A percentile compares a stretch with the other conserved stretches of the same genome.
phyloP scores from a whole-genome alignment of 2,113 vertebrate species.

The Buteo buteo region DNA sequence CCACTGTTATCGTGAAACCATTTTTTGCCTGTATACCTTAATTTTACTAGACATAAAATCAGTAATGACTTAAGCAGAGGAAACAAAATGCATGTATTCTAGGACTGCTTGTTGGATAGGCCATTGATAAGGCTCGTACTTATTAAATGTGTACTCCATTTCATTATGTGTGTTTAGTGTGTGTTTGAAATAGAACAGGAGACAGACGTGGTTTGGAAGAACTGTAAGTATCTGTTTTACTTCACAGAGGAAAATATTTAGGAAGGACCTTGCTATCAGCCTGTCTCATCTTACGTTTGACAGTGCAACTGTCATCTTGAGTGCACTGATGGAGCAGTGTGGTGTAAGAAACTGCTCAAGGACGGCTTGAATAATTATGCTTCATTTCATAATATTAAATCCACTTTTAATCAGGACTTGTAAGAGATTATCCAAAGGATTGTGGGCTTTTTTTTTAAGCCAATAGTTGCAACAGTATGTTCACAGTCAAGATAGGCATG shows the following conservation, averaged over 20 bases:
- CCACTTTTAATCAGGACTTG: background rate
- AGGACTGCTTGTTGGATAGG: background rate
- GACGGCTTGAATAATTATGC: background rate
- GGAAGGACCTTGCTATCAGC: background rate
- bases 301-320: background rate
- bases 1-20: background rate
- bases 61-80: conserved; percentile 11
- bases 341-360: background rate
- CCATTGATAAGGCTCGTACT: background rate
- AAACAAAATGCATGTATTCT: background rate
- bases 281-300: background rate
- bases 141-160: background rate
- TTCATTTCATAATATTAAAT: conserved; percentile 27
- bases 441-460: background rate
- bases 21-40: background rate
- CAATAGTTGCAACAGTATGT: background rate
- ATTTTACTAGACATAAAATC: conserved; percentile 17
- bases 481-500: background rate
- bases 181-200: background rate
- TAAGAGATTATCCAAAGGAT: background rate
- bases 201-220: background rate
- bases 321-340: background rate
- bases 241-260: background rate
- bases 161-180: background rate
- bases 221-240: background rate